Conservation (phyloP, 2,113 vertebrate species). For the Balaeniceps rex region DNA sequence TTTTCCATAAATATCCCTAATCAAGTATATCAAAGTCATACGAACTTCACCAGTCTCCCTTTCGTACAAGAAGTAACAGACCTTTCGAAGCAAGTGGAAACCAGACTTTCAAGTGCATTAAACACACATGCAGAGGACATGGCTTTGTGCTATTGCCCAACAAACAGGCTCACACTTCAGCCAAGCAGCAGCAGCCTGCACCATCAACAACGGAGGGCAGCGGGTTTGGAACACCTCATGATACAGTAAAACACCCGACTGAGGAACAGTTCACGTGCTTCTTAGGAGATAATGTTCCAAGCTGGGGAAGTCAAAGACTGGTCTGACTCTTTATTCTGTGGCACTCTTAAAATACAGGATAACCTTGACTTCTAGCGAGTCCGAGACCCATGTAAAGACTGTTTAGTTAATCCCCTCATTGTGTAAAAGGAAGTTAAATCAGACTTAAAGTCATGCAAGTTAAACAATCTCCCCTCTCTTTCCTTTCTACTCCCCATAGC, state of each 20-base stretch:
- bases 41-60: not conserved
- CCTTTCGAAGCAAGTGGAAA: not conserved
- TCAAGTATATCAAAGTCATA: not conserved
- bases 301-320: not conserved
- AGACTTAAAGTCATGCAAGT: not conserved
- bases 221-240: rapidly evolving
- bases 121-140: not conserved
- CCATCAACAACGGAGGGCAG: not conserved
- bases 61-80: not conserved
- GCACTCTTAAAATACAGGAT: not conserved
- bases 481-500: not conserved
- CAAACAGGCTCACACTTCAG: not conserved
- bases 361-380: not conserved
- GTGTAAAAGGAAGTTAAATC: not conserved
- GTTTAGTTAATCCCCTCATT: not conserved
- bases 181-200: not conserved
- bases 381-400: rapidly evolving
- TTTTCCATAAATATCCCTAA: not conserved
- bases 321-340: not conserved
- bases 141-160: not conserved
- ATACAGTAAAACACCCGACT: rapidly evolving
- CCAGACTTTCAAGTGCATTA: not conserved
- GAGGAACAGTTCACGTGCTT: not conserved
- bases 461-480: not conserved
- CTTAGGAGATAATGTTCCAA: not conserved